Base-by-base conservation (phyloP, 2,888 invertebrate genomes). In the Napeogenes inachia region DNA sequence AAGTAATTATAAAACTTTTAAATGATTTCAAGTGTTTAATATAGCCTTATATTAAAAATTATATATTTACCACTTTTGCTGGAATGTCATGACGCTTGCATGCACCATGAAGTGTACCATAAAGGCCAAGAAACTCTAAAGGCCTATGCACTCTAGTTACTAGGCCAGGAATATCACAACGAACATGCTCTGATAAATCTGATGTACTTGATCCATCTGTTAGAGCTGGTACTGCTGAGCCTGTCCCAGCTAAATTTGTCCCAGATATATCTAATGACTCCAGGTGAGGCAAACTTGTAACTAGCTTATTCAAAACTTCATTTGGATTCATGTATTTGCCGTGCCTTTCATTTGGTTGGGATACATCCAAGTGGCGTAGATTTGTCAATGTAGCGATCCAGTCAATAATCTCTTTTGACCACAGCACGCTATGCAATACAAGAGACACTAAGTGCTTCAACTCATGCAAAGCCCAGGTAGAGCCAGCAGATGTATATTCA, bases 261-360 rank as follows among this genome's bases (percentile, higher is more conserved):
- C 98, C 98, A 4, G 98, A 98, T 78, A 99, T 97, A 85, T 99
- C 99, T 72, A 99, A 87, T 33, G 96, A 96, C 53, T 93, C 93
- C 64, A 99, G 87, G 58, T 93, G 82, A 0, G 95, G 95, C 73
- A 99, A 90, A 77, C 91, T 93, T 58, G 92, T 91, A 12, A 98
- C 93, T 46, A 99, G 87, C 70, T 92, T 91, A 32, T 93, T 89
- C 50, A 99, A 86, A 42, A 94, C 89, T 67, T 92, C 91, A 84
- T 95, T 96, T 3, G 97, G 96, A 72, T 94, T 92, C 45, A 92
- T 91, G 80, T 94, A 98, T 66, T 92, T 93, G 4, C 96, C 95
- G 70, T 94, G 92, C 55, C 94, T 93, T 64, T 93, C 92, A 74
- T 92, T 92, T 0, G 92, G 93, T 70, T 95, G 95, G 0, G 98